Percentiles rank a stretch among this genome's conserved stretches.
Conservation (phyloP, 2,113 vertebrate species). For the Onychorhynchus coronatus region DNA sequence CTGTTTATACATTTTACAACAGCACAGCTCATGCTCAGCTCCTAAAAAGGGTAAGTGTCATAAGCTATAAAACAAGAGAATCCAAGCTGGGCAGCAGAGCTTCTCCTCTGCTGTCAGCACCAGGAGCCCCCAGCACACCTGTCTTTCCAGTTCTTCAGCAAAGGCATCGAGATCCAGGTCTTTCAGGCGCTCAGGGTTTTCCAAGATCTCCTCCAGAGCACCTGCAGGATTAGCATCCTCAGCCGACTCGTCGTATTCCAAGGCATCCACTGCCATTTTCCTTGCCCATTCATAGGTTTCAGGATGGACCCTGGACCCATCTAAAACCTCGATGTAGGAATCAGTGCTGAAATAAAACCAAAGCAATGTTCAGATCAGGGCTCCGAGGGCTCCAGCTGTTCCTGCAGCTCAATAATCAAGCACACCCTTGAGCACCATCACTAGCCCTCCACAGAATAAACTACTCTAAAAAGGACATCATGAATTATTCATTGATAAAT, state of each 20-base stretch:
- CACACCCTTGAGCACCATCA: accelerated
- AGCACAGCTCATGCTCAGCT: background rate
- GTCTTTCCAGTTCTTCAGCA: slow-evolving; percentile 96
- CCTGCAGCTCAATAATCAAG: background rate
- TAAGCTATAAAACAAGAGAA: background rate
- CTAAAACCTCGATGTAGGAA: slow-evolving; percentile 96
- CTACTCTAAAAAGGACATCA: background rate
- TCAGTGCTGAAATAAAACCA: slow-evolving; percentile 84
- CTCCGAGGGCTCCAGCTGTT: background rate
- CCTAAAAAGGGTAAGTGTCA: background rate
- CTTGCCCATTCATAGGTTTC: slow-evolving; percentile 99
- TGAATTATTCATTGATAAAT: background rate
- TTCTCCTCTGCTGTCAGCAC: background rate
- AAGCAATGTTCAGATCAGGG: background rate
- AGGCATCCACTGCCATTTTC: slow-evolving; percentile 97
- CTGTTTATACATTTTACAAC: background rate
- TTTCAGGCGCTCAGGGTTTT: slow-evolving; percentile 96
- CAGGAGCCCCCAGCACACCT: slow-evolving; percentile 76
- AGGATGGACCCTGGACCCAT: slow-evolving; percentile 95
- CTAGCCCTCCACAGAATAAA: background rate
- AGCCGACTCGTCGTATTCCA: slow-evolving; percentile 95
- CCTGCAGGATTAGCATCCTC: slow-evolving; percentile 98
- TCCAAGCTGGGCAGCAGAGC: background rate
- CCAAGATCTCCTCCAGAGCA: slow-evolving; percentile 95
- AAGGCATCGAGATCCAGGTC: slow-evolving; percentile 97